Evolutionary conservation across 2,888 invertebrate species (phyloP), one percentile per base, ranked within the genome.

Genomic region (Spilarctia lutea): DNA sequence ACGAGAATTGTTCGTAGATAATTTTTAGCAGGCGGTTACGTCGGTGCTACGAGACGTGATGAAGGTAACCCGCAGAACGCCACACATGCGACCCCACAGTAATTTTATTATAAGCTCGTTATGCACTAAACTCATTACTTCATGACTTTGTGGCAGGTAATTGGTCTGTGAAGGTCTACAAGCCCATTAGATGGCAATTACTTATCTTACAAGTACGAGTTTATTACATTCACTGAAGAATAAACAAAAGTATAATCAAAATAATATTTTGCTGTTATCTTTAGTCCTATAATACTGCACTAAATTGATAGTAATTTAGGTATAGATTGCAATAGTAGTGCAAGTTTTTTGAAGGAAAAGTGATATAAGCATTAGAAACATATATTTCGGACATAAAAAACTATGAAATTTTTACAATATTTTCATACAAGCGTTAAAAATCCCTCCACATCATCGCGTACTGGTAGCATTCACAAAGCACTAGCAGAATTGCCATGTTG

Each of bases 31-130:
- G 52, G 35, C n/a, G 65, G 68, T 65, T 30, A 79, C 78, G 78
- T 79, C 77, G 81, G 77, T 82, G 81, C 77, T 79, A 79, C 79
- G 77, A 73, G 68, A 83, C 76, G 85, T 90, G 91, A 90, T 88
- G 90, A 87, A 88, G 91, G 91, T 89, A 82, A 77, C 73, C 91
- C 91, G 67, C 89, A 88, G 81, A 86, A 84, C 86, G 86, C 80
- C 89, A 84, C 88, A 88, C 84, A 86, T 88, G 88, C 81, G 81
- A 79, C 82, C 84, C 79, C 81, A 84, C 69, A 80, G 83, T 88
- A 84, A 89, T 86, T 87, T 86, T 86, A 87, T 86, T 87, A 89
- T 87, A 87, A 89, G 86, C 86, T 84, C 83, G 87, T 87, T 88
- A 86, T 79, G 75, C 76, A 69, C 81, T 86, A 83, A 80, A 80